These are phyloP conservation scores for Zapornia atra DNA, from an alignment of 2,113 vertebrate genomes.

Conservation along the genomic window DNA sequence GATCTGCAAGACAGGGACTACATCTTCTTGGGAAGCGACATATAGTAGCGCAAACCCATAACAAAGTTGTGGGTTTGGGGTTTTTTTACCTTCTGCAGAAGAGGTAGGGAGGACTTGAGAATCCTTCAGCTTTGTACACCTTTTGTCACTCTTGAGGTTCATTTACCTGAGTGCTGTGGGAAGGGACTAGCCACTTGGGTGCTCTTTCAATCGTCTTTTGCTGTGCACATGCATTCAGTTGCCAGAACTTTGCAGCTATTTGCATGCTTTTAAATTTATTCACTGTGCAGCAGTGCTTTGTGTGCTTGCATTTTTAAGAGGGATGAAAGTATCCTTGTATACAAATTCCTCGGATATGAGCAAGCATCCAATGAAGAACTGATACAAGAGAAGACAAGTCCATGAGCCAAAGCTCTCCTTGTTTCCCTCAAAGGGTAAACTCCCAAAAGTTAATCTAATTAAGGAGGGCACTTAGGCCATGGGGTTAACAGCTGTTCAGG, in stretches of 20 bases:
- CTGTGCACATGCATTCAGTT: neutral
- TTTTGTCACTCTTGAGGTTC: neutral
- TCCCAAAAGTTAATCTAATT: slow-evolving; percentile 47
- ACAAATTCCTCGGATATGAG: neutral
- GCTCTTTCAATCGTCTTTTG: neutral
- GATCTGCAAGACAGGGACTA: neutral
- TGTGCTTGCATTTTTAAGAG: neutral
- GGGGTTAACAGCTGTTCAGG: slow-evolving; percentile 46
- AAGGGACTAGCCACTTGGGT: neutral
- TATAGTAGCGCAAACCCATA: neutral
- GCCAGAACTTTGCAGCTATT: neutral
- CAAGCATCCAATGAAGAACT: neutral
- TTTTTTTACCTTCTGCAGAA: neutral
- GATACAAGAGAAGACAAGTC: neutral
- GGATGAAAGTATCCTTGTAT: neutral
- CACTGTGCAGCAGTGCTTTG: neutral
- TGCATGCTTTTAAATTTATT: neutral
- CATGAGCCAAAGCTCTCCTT: neutral
- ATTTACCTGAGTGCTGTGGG: neutral
- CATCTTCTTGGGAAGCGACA: neutral
- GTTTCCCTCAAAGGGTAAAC: neutral
- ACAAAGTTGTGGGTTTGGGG: neutral
- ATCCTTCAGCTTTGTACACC: neutral
- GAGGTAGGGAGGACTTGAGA: neutral
- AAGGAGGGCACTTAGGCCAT: neutral